These are phyloP conservation scores for Larimichthys polyactis DNA, from an alignment of 2,113 vertebrate genomes.

Conservation along the genomic window DNA sequence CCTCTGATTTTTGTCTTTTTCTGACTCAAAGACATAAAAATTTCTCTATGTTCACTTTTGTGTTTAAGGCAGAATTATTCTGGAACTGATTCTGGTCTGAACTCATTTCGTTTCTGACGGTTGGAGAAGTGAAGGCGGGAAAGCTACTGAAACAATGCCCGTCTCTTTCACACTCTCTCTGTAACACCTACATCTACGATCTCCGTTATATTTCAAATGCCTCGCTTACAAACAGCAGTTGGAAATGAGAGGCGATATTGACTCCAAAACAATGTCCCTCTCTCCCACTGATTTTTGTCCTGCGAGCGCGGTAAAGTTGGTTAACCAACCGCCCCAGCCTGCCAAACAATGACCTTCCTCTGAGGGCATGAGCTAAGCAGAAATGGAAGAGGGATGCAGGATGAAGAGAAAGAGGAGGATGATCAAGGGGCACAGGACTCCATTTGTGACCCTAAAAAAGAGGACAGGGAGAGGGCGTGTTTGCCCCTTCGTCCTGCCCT, in stretches of 20 bases:
- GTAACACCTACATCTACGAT: slow-evolving; percentile 40
- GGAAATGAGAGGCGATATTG: slow-evolving; percentile 15
- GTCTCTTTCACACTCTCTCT: slow-evolving; percentile 26
- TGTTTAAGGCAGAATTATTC: not conserved
- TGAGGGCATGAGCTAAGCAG: not conserved
- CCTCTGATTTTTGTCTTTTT: not conserved
- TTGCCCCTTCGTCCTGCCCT: slow-evolving; percentile 6
- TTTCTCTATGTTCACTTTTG: too few relatives aligned
- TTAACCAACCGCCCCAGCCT: not conserved
- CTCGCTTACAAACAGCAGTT: slow-evolving; percentile 23
- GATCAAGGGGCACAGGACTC: slow-evolving; percentile 2
- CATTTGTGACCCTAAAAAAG: slow-evolving; percentile 43
- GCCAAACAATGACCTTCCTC: slow-evolving; percentile 3
- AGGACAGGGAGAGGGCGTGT: slow-evolving; percentile 31
- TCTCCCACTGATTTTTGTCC: slow-evolving; percentile 37
- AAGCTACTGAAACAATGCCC: not conserved
- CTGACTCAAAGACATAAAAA: too few relatives aligned
- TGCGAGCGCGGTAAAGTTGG: slow-evolving; percentile 27
- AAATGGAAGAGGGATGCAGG: not conserved
- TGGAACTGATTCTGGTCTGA: not conserved
- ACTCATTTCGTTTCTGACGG: slow-evolving; percentile 2
- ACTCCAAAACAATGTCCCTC: slow-evolving; percentile 56
- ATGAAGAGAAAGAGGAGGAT: not conserved
- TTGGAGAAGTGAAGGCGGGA: not conserved
- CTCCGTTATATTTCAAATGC: slow-evolving; percentile 15